Base-by-base conservation (phyloP, 1,140 invertebrate species). In the Homalodisca vitripennis region DNA sequence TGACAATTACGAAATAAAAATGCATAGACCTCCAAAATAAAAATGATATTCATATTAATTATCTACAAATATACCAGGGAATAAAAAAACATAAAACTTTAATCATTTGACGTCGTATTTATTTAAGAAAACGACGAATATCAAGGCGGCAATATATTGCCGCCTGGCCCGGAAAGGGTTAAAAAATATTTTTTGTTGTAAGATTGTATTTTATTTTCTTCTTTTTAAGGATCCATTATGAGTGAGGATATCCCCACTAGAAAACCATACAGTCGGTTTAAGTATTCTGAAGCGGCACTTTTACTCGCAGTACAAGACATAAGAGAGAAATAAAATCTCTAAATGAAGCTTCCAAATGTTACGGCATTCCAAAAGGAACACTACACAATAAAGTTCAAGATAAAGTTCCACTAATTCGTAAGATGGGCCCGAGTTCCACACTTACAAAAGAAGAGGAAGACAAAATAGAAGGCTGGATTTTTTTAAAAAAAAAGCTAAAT, bases 391-490 rank as follows among this genome's bases (percentile, higher is more conserved):
- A 55, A 20, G 24, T 55, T 20, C 51, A 55, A 12, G 10, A 10
- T 12, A 55, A 17, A 12, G 6, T 12, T 10, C 51, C 51, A 17
- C 10, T 55, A 55, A 20, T 55, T 12, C 10, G 51, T 6, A 55
- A 55, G 22, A 55, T 55, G 51, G 51, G 6, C 20, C 6, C 6
- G 3, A 6, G 10, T 26, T 55, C 74, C 1, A 57, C 73, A 55
- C 62, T 75, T 24, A 66, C 70, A 27, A 29, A 20, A 24, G 69
- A 71, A 47, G 72, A 77, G 73, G 73, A 77, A 66, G 2, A 66
- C 13, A 31, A 17, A 27, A 13, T 76, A 31, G 70, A 72, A 68
- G 67, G 71, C 27, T 76, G 73, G 74, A 75, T 77, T 24, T 34
- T n/a, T n/a, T n/a, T n/a, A n/a, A 76, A 0, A 55, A 57, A 2